Base-by-base conservation (phyloP, 2,888 invertebrate genomes). In the Leptinotarsa rubiginosa region DNA sequence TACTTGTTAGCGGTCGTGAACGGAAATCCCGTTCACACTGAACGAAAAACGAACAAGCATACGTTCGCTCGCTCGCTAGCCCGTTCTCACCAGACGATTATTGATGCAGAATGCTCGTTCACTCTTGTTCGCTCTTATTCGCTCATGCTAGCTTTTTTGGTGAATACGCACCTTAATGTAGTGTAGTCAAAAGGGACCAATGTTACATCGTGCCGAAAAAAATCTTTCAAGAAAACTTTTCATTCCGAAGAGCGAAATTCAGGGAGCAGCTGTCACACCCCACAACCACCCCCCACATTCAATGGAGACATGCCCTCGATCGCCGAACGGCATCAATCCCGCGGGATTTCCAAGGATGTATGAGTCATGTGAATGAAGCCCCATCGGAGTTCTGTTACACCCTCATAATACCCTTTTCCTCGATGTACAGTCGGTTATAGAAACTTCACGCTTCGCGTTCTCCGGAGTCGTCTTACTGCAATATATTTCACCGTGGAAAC, bases 331-430 rank as follows among this genome's bases (percentile, higher is more conserved):
- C 56, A 22, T 16, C 56, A 22, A 13, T 16, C 56, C 56, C 15
- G 56, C 13, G 22, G 56, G 56, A 56, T 56, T 56, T 56, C 22
- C 56, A 22, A 25, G 22, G 18, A 18, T 52, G 52, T 12, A 56
- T 56, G 56, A 56, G 56, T 56, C 56, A 56, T 22, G 15, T 13
- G 22, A 25, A 56, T 22, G 25, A 56, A 56, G 22, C 56, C 56
- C 56, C 20, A 56, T 22, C 3, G 20, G 56, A 56, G 54, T 12
- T 7, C 18, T 22, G 56, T 22, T 13, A 56, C 56, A 20, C 15
- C 56, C 56, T 20, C 18, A 13, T 20, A 22, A 56, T 56, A 20
- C 20, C 56, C 22, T 22, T 56, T 56, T 22, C 20, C 22, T 56
- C 13, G 56, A 13, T 20, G 56, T 56, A 56, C 56, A 20, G 13